Conservation (phyloP, 2,888 invertebrate species). For the Eustalomyia histrio region DNA sequence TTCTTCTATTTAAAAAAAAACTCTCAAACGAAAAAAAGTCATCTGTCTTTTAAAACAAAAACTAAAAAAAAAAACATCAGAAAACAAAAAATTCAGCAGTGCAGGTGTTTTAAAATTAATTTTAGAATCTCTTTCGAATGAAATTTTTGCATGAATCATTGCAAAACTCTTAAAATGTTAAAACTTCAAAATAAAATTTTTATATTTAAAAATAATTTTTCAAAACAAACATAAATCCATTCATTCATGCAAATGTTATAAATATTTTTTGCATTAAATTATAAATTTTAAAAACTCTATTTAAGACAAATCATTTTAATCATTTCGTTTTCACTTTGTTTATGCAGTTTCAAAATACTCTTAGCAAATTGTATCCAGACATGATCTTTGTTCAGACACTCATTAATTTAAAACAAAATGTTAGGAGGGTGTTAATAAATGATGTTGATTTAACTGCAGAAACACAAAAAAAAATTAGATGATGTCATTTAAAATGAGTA, state of each 20-base stretch:
- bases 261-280: slow-evolving; percentile 13
- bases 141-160: neutral
- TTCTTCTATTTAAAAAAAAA: neutral
- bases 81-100: neutral
- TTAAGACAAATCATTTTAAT: slow-evolving; percentile 33
- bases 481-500: slow-evolving; percentile 33
- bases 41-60: neutral
- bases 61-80: too few species aligned
- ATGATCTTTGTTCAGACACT: slow-evolving; percentile 31
- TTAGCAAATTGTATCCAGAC: slow-evolving; percentile 1
- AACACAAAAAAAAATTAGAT: neutral
- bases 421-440: slow-evolving; percentile 57
- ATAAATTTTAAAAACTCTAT: slow-evolving; percentile 29
- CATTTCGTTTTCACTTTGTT: slow-evolving; percentile 18
- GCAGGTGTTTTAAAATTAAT: neutral
- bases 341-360: neutral
- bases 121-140: neutral
- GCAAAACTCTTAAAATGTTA: neutral
- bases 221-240: slow-evolving; percentile 1
- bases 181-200: neutral
- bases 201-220: neutral
- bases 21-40: neutral
- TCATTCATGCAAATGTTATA: neutral
- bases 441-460: slow-evolving; percentile 21
- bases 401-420: slow-evolving; percentile 50